Base-by-base conservation (phyloP, 2,113 vertebrate genomes). In the Bubo blakistoni region DNA sequence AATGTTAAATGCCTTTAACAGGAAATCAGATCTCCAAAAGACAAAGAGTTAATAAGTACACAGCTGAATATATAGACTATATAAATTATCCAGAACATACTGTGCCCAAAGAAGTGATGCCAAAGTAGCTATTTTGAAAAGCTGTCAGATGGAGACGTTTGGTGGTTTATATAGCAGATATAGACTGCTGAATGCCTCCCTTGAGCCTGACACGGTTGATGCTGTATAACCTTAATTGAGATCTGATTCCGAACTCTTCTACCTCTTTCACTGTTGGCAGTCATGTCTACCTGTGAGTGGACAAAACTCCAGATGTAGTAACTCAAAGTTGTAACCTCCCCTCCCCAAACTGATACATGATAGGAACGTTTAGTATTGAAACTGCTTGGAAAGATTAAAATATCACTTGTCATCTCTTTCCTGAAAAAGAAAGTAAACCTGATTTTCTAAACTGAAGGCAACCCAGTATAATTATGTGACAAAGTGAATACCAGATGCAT, bases 51-150 rank as follows among this genome's bases (percentile, higher is more conserved):
- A 96, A 83, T 92, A 78, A 96, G 66, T 92, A 84, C 73, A 71
- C 29, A 91, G 83, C 65, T 95, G 71, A 95, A 93, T 85, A 58
- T 47, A 52, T 80, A 84, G 94, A 73, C 34, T 55, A 92, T 95
- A 81, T 95, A 94, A 96, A 95, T 96, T 96, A 92, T 51, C 79
- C 80, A 88, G 74, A 81, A 94, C 94, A 93, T 77, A 90, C 86
- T 94, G 82, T 90, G 81, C 84, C 94, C 81, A 88, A 89, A 97
- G 94, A 95, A 94, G 81, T 66, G 78, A 65, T 97, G 94, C 86
- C 94, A 96, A 97, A 90, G 2, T 34, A 94, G 83, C 95, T 96
- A 84, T 92, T 97, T 89, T 87, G 92, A 94, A 95, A 97, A 97
- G 73, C 88, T 96, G 93, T 97, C 96, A 96, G 30, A 78, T 92